Conservation (phyloP, 2,113 vertebrate species). For the Pseudorasbora parva region DNA sequence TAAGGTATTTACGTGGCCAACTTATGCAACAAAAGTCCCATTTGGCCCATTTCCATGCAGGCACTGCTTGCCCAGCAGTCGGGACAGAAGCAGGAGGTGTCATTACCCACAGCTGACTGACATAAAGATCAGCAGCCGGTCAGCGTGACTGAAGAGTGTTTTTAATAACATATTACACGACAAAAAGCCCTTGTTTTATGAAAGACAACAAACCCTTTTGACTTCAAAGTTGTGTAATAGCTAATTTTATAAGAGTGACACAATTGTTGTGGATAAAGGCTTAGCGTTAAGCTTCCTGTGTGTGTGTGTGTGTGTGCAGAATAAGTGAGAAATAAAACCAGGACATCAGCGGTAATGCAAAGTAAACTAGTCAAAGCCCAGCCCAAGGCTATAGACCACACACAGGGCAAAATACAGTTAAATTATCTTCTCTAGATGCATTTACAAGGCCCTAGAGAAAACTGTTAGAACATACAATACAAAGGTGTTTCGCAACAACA, state of each 20-base stretch:
- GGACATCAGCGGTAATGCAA: neutral
- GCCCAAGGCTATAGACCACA: neutral
- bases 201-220: neutral
- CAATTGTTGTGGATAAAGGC: neutral
- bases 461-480: neutral
- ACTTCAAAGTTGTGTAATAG: slow-evolving; percentile 20
- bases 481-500: neutral
- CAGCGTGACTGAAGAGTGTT: neutral
- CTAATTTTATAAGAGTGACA: slow-evolving; percentile 11
- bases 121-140: neutral
- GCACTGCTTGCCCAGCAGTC: neutral
- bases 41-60: slow-evolving; percentile 16
- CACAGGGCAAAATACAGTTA: neutral
- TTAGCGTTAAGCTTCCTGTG: neutral
- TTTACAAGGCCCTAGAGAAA: neutral
- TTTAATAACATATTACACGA: neutral
- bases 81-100: slow-evolving; percentile 10
- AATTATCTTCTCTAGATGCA: neutral
- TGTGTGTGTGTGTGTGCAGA: neutral
- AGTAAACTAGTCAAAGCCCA: neutral
- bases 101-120: slow-evolving; percentile 10
- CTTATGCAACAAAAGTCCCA: slow-evolving; percentile 30
- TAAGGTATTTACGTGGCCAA: neutral
- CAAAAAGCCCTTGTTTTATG: neutral
- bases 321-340: slow-evolving; percentile 6